Conservation (phyloP, 2,113 vertebrate species). For the Elephantulus edwardii region DNA sequence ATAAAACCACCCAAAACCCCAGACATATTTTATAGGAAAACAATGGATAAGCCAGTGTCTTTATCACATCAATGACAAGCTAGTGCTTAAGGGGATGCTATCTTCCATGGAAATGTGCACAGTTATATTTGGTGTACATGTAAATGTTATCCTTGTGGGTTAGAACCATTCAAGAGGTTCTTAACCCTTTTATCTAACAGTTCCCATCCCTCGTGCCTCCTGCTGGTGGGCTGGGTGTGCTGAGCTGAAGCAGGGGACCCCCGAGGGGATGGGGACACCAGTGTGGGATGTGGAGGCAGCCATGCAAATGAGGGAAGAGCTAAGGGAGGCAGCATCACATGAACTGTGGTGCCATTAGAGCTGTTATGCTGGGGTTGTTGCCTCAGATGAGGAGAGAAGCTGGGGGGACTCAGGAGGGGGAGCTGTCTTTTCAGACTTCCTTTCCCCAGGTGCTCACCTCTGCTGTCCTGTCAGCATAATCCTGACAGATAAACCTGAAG, state of each 20-base stretch:
- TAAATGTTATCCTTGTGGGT: background rate
- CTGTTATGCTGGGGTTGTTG: background rate
- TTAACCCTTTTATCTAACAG: background rate
- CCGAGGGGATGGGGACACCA: no score
- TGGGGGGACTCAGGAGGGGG: accelerated
- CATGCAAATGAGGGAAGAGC: background rate
- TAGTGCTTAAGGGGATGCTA: slow-evolving; percentile 59
- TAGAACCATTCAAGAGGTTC: background rate
- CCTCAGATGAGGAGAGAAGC: background rate
- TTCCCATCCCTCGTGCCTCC: accelerated
- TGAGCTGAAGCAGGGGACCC: background rate
- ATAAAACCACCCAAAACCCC: no score
- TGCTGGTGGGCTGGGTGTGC: background rate
- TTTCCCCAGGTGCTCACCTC: background rate
- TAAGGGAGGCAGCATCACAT: background rate
- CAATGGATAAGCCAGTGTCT: slow-evolving; percentile 44
- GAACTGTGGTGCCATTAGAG: background rate
- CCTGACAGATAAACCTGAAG: background rate
- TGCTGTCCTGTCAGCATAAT: background rate
- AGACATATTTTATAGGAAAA: slow-evolving; percentile 60
- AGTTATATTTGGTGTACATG: background rate
- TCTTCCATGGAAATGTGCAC: slow-evolving; percentile 49
- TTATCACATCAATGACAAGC: slow-evolving; percentile 51
- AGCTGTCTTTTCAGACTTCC: background rate
- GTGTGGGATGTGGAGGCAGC: background rate